A percentile compares a stretch with the other conserved stretches of the same genome.
Evolutionary conservation across 2,888 invertebrate species (phyloP).

Genomic region (Bunonema sp.): DNA sequence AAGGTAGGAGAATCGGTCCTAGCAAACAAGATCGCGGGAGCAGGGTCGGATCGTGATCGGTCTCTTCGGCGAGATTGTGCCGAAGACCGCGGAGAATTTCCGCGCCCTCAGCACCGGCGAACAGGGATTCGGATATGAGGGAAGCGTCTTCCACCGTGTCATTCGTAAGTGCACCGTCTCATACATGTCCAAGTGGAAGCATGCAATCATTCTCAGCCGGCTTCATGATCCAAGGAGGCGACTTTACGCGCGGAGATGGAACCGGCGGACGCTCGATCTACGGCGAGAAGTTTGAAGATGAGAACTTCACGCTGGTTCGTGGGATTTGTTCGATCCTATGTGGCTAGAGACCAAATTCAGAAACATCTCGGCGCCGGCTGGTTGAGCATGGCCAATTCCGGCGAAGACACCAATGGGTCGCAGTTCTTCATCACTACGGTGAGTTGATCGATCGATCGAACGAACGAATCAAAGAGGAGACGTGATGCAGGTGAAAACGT

Average conservation of each 20-base stretch:
- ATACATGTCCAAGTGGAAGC: conserved; percentile 52
- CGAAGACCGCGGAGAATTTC: conserved; percentile 72
- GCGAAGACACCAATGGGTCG: conserved; percentile 70
- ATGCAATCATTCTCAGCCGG: neutral
- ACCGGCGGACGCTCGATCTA: conserved; percentile 44
- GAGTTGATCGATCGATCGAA: neutral
- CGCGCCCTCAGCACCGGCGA: conserved; percentile 58
- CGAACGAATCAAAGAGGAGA: neutral
- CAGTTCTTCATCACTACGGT: conserved; percentile 73
- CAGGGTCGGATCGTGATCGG: conserved; percentile 71
- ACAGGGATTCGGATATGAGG: conserved; percentile 55
- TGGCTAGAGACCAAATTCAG: too few relatives aligned
- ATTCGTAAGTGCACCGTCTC: conserved; percentile 79
- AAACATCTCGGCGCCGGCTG: conserved; percentile 54
- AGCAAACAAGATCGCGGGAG: too few relatives aligned
- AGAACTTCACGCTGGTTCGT: conserved; percentile 37
- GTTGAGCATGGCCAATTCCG: conserved; percentile 73
- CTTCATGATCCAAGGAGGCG: conserved; percentile 37
- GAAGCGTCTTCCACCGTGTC: conserved; percentile 67
- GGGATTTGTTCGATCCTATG: too few relatives aligned
- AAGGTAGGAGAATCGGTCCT: too few relatives aligned
- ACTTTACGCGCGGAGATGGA: conserved; percentile 45
- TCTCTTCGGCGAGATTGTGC: conserved; percentile 68
- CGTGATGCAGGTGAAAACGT: conserved; percentile 53
- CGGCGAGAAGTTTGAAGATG: conserved; percentile 35